phyloP scores from a whole-genome alignment of 2,113 vertebrate species.

The Aptenodytes patagonicus region DNA sequence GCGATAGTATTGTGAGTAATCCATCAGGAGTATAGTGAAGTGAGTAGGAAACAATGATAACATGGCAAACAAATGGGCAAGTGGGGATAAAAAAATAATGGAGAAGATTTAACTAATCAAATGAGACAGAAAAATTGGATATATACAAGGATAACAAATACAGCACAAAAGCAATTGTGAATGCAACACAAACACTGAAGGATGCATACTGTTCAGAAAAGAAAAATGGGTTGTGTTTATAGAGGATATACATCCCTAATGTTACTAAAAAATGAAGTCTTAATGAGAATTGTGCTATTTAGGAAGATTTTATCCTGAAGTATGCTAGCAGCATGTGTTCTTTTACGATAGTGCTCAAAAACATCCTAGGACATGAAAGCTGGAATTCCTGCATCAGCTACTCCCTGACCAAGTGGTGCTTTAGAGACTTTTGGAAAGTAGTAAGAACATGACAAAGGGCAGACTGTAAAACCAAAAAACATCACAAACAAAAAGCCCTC shows the following conservation, averaged over 20 bases:
- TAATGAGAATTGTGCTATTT: neutral
- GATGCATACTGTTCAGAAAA: neutral
- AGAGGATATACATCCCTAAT: neutral
- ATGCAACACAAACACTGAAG: neutral
- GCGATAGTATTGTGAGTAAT: neutral
- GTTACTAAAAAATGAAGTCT: neutral
- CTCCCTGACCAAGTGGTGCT: neutral
- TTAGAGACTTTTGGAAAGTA: neutral
- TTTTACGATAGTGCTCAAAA: neutral
- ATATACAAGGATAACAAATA: neutral
- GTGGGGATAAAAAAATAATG: neutral
- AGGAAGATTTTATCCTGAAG: neutral
- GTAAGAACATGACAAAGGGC: neutral
- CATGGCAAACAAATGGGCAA: neutral
- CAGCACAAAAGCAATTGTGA: neutral
- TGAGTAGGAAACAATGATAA: neutral
- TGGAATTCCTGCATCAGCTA: neutral
- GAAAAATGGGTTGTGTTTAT: neutral
- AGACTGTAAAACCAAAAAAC: neutral
- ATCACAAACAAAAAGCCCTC: neutral
- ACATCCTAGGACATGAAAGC: neutral
- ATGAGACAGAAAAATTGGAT: neutral
- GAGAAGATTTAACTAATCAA: neutral
- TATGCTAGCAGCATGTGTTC: neutral
- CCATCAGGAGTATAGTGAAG: neutral